These are phyloP conservation scores for Gryllus longicercus DNA, from an alignment of 2,888 invertebrate species.

Conservation along the genomic window DNA sequence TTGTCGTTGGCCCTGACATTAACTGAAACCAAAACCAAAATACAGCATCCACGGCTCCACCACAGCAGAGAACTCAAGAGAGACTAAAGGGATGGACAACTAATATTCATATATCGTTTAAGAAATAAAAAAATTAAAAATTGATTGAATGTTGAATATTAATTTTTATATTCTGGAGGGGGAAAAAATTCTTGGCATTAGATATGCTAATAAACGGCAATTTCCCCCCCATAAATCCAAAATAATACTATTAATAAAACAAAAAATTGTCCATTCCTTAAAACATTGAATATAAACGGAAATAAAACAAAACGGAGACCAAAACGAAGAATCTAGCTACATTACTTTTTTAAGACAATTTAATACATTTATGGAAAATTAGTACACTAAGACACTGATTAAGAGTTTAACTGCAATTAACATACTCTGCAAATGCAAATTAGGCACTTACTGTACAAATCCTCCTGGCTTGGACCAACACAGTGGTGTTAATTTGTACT, in stretches of 20 bases:
- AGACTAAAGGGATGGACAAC: not conserved
- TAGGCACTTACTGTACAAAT: constrained; percentile 5
- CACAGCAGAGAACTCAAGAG: not conserved
- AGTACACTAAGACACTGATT: not conserved
- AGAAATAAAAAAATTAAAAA: constrained; percentile 4
- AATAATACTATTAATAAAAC: not conserved
- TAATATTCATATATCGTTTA: not conserved
- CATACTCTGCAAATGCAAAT: not conserved
- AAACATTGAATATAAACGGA: not conserved
- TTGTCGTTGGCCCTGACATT: constrained; percentile 66
- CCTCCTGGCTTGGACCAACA: not conserved
- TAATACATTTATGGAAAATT: not conserved
- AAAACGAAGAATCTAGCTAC: constrained; percentile 8
- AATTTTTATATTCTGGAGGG: not conserved
- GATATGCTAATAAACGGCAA: not conserved
- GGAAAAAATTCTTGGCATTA: not conserved
- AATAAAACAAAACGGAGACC: not conserved
- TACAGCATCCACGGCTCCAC: constrained; percentile 42
- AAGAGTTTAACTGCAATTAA: not conserved
- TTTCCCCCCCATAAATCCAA: not conserved
- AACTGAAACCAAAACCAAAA: constrained; percentile 57
- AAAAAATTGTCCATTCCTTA: constrained; percentile 1
- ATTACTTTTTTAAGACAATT: not conserved
- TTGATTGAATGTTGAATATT: not conserved
- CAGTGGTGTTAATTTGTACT: not conserved